Evolutionary conservation across 2,888 invertebrate genomes (phyloP).

Genomic region (Caenorhabditis japonica): DNA sequence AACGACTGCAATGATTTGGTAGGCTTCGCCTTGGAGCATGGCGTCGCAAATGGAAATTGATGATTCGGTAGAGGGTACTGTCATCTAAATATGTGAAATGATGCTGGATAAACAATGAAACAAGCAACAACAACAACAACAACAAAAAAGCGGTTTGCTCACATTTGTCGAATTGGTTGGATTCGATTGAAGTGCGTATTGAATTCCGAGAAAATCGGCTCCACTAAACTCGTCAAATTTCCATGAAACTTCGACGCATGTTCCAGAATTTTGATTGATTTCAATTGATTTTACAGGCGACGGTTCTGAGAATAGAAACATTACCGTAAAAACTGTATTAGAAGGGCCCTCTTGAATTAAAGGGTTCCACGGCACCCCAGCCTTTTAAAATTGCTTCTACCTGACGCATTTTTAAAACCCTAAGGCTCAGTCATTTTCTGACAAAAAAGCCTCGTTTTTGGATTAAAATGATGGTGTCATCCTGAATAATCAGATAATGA

Average conservation of each 20-base stretch:
- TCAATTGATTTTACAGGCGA: conserved; percentile 54
- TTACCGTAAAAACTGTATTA: no score
- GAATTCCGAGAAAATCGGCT: conserved; percentile 41
- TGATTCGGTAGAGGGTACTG: conserved; percentile 53
- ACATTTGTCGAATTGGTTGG: conserved; percentile 43
- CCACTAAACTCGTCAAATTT: conserved; percentile 38
- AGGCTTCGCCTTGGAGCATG: conserved; percentile 68
- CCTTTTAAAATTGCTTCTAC: no score
- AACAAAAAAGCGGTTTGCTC: no score
- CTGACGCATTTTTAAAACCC: no score
- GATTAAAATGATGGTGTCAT: no score
- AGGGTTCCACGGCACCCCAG: no score
- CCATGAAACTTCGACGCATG: conserved; percentile 72
- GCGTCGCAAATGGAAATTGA: conserved; percentile 63
- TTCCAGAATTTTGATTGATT: conserved; percentile 66
- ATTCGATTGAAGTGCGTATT: conserved; percentile 41
- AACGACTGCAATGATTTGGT: conserved; percentile 69
- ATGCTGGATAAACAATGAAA: no score
- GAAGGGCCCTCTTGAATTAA: no score
- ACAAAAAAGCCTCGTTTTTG: no score
- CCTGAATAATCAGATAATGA: no score
- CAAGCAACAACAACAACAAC: no score
- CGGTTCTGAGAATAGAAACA: conserved; percentile 55
- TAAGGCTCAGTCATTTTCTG: no score
- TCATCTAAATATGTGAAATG: conserved; percentile 28